A percentile compares a stretch with the other conserved stretches of the same genome.
These are phyloP conservation scores for Scyliorhinus canicula DNA, from an alignment of 2,797 vertebrate species.

Conservation along the genomic window DNA sequence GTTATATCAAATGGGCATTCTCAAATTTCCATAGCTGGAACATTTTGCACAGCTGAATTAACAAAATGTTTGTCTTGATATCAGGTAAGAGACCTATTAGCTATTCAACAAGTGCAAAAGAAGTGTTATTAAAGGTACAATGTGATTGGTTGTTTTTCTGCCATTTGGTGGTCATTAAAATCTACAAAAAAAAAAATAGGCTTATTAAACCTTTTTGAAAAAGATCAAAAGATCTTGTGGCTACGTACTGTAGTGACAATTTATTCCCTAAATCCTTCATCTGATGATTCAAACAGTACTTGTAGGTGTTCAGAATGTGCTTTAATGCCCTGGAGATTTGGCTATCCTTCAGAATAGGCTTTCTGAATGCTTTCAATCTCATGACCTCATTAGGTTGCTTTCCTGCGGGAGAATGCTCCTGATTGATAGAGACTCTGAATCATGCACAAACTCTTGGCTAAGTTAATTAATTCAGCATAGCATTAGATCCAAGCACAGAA, in stretches of 20 bases:
- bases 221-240: background rate
- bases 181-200: background rate
- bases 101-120: background rate
- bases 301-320: slow-evolving; percentile 26
- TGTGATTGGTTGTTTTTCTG: background rate
- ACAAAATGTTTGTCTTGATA: slow-evolving; percentile 21
- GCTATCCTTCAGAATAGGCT: background rate
- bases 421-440: background rate
- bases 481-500: background rate
- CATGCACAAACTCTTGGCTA: background rate
- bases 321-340: background rate
- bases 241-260: background rate
- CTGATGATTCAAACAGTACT: slow-evolving; percentile 22
- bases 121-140: background rate
- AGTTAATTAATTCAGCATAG: slow-evolving; percentile 16
- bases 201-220: slow-evolving; percentile 17
- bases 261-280: slow-evolving; percentile 25
- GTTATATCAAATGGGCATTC: background rate
- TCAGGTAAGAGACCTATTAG: background rate
- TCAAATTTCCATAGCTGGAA: background rate
- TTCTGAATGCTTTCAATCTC: slow-evolving; percentile 28
- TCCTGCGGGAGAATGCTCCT: slow-evolving; percentile 18
- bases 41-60: background rate
- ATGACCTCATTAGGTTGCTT: slow-evolving; percentile 30
- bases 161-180: slow-evolving; percentile 19